phyloP scores from a whole-genome alignment of 1,140 invertebrate genomes.

The Micrasema minimum region DNA sequence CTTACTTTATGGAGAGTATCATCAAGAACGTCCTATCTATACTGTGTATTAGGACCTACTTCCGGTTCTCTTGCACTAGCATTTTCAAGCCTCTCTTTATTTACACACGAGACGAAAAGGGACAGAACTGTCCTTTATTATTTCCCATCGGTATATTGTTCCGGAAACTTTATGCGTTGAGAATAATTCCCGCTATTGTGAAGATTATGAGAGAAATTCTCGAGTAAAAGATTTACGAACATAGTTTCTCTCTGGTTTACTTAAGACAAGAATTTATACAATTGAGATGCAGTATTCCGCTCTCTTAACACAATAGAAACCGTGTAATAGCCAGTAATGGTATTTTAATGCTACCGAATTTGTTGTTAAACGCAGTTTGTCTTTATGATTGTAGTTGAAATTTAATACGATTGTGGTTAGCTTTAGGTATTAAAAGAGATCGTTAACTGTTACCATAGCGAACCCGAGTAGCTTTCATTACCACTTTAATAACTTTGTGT shows the following conservation, averaged over 20 bases:
- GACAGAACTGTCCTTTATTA: constrained; percentile 19
- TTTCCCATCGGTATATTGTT: constrained; percentile 31
- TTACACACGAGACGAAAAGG: constrained; percentile 24
- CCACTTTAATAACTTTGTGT: constrained; percentile 4
- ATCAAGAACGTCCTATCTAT: constrained; percentile 34
- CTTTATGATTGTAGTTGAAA: constrained; percentile 24
- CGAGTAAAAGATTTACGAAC: constrained; percentile 35
- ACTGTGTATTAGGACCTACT: not conserved
- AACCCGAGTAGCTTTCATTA: not conserved
- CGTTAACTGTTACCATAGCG: not conserved
- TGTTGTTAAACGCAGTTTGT: constrained; percentile 26
- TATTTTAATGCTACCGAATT: constrained; percentile 1
- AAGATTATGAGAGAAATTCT: constrained; percentile 35
- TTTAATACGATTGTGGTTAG: not conserved
- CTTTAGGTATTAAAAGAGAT: constrained; percentile 4
- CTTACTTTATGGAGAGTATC: constrained; percentile 44
- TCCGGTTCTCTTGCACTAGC: not conserved
- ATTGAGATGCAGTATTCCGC: constrained; percentile 14
- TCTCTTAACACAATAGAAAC: too few relatives aligned
- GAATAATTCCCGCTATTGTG: constrained; percentile 29
- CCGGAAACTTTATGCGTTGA: constrained; percentile 19
- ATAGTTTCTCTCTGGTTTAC: constrained; percentile 10
- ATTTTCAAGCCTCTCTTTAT: constrained; percentile 27
- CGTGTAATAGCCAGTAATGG: constrained; percentile 20
- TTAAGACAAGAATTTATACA: constrained; percentile 8